Percentiles rank a stretch among this genome's conserved stretches.
These are phyloP conservation scores for Macaca fascicularis DNA, from an alignment of 2,113 vertebrate species.

Conservation along the genomic window T2T-MFA8v1.1 NC_088384.1:106933001-106933500, in stretches of 20 bases:
- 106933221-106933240: neutral
- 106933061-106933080: too few species aligned
- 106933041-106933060: too few species aligned
- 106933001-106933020: too few species aligned
- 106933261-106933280: neutral
- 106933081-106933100: too few species aligned
- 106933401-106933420: neutral
- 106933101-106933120: too few species aligned
- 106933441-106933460: neutral
- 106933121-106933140: too few species aligned
- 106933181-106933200: fast-evolving
- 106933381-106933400: neutral
- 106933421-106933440: fast-evolving
- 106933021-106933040: too few species aligned
- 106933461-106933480: neutral
- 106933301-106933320: fast-evolving
- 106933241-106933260: neutral
- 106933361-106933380: fast-evolving
- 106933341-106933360: neutral
- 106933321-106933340: neutral
- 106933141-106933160: neutral
- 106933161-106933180: neutral
- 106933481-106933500: neutral
- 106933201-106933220: neutral
- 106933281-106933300: fast-evolving